Evolutionary conservation across 2,888 invertebrate genomes (phyloP), one percentile per base, ranked within the genome.

Genomic region (Endotricha flammealis): DNA sequence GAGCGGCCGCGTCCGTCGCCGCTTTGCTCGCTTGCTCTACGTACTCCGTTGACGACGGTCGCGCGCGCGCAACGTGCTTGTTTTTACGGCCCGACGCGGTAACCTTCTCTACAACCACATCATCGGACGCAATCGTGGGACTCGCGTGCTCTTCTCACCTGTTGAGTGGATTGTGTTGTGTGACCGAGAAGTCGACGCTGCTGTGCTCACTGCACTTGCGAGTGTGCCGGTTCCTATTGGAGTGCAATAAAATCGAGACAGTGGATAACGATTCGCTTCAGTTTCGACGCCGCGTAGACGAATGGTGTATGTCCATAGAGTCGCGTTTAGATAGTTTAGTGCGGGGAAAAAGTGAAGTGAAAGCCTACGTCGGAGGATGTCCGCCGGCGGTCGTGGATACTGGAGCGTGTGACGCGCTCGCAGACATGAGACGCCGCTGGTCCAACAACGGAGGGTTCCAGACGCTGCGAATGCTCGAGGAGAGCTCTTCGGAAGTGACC

Each of bases 391-490:
- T 65, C 50, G 67, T 65, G 72, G 67, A 67, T 63, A 51, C 53
- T 58, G 70, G 79, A 68, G 78, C 76, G 80, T 76, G 56, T 80
- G 80, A 85, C 69, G 64, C 79, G 73, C 74, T 75, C 73, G 67
- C 71, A 72, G 83, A 88, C 83, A 92, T 92, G 92, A 92, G 91
- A 89, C 91, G 92, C 75, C 91, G 92, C 85, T 92, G 92, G 92
- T 91, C 91, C 50, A 91, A 92, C 82, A 90, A 91, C 82, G 90
- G 91, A 76, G 90, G 91, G 69, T 90, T 91, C 74, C 87, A 83
- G 64, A 81, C 90, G 71, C 74, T 88, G 77, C 87, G 89, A 55
- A 90, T 91, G 78, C 89, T 91, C 57, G 91, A 92, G 64, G 92
- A 92, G 81, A 91, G 91, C 70, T 91, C 91, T 49, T 90, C 92